These are phyloP conservation scores for Pagetopsis macropterus DNA, from an alignment of 2,797 vertebrate genomes.

Conservation along the genomic window DNA sequence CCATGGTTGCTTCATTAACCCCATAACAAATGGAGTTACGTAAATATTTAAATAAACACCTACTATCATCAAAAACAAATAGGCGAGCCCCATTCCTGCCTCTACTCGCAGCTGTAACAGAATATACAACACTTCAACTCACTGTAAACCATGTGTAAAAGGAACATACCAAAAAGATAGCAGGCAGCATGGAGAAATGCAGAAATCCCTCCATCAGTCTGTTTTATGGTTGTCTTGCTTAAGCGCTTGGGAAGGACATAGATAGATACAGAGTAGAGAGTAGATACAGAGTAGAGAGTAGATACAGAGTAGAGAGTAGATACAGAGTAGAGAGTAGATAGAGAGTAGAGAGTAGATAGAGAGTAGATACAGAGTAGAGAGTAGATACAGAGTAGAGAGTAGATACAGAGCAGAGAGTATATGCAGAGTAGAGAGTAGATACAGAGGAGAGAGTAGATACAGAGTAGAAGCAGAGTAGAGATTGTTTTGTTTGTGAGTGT, in stretches of 20 bases:
- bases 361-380: too few relatives aligned
- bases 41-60: slow-evolving; percentile 82
- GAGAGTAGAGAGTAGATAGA: too few relatives aligned
- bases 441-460: too few relatives aligned
- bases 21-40: slow-evolving; percentile 64
- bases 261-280: not conserved
- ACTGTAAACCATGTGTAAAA: slow-evolving; percentile 78
- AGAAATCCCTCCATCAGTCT: slow-evolving; percentile 23
- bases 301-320: too few relatives aligned
- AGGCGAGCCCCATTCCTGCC: slow-evolving; percentile 49
- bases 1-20: slow-evolving; percentile 45
- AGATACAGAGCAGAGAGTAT: too few relatives aligned
- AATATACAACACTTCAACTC: slow-evolving; percentile 79
- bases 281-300: too few relatives aligned
- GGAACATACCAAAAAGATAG: slow-evolving; percentile 74
- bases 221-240: slow-evolving; percentile 53
- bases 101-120: slow-evolving; percentile 70
- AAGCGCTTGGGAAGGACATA: slow-evolving; percentile 39
- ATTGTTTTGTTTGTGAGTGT: not conserved
- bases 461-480: too few relatives aligned
- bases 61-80: slow-evolving; percentile 78
- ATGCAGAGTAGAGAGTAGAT: too few relatives aligned
- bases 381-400: too few relatives aligned
- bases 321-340: too few relatives aligned
- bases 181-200: slow-evolving; percentile 43